phyloP scores from a whole-genome alignment of 2,113 vertebrate species.

The Colaptes auratus region DNA sequence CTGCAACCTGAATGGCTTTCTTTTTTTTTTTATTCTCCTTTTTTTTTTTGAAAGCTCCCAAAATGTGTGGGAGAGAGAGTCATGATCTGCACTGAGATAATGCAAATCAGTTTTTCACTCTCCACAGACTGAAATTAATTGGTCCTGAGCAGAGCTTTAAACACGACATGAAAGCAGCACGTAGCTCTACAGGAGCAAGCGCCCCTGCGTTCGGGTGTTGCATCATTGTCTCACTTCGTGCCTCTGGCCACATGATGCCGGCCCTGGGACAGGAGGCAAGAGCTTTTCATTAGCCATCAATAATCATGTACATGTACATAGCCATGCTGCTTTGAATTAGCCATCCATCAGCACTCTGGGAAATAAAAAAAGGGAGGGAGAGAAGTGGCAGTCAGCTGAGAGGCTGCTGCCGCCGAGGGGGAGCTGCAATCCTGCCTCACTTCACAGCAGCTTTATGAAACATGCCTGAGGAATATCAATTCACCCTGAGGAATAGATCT shows the following conservation, averaged over 20 bases:
- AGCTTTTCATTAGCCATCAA: constrained; percentile 32
- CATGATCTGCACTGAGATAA: constrained; percentile 5
- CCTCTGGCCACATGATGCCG: not conserved
- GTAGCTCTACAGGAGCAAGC: not conserved
- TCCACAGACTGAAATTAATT: constrained; percentile 11
- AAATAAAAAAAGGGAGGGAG: not conserved
- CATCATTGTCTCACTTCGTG: not conserved
- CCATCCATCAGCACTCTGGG: not conserved
- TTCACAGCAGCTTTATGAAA: not conserved
- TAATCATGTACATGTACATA: constrained; percentile 1
- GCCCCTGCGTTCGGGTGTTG: not conserved
- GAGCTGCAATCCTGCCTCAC: not conserved
- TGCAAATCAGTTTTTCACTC: not conserved
- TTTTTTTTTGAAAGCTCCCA: not conserved
- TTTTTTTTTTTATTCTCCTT: not conserved
- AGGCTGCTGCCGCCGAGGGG: not conserved
- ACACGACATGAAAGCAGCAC: not conserved
- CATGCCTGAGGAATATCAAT: not conserved
- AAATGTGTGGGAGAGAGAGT: not conserved
- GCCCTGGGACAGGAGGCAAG: not conserved
- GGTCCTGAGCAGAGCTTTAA: not conserved
- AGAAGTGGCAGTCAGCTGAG: not conserved
- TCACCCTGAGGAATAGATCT: not conserved
- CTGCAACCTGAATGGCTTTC: not conserved
- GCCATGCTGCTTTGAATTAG: not conserved